Conservation (phyloP, 2,797 vertebrate species). For the Thripadectes ignobilis region DNA sequence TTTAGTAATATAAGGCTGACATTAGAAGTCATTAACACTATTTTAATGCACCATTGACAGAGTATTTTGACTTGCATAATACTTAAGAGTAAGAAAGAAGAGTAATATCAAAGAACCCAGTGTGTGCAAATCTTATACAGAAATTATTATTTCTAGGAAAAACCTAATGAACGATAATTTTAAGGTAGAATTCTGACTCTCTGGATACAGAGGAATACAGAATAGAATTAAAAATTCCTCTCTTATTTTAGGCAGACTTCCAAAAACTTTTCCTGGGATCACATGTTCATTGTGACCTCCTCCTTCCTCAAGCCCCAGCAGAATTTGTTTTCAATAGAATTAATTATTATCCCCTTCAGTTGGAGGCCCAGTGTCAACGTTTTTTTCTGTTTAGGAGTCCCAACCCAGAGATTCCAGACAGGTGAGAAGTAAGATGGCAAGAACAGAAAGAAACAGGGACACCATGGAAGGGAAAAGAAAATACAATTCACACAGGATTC, state of each 20-base stretch:
- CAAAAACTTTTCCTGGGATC: neutral
- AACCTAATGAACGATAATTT: neutral
- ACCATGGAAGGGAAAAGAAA: neutral
- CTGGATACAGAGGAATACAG: neutral
- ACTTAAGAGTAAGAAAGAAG: neutral
- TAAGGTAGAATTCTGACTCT: neutral
- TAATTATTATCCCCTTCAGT: neutral
- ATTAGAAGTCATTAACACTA: neutral
- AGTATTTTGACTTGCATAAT: neutral
- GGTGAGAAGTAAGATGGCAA: neutral
- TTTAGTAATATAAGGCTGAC: neutral
- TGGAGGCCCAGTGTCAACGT: neutral
- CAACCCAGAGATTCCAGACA: neutral
- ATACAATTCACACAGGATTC: neutral
- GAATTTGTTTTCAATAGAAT: neutral
- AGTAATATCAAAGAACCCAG: neutral
- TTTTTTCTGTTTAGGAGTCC: neutral
- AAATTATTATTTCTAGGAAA: neutral
- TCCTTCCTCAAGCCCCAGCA: neutral
- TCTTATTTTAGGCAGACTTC: neutral
- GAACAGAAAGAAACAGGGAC: neutral
- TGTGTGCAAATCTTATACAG: neutral
- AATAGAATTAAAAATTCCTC: neutral
- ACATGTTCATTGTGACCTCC: neutral
- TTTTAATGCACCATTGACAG: neutral